Evolutionary conservation across 2,888 invertebrate species (phyloP), one percentile per base, ranked within the genome.

Genomic region (Xylophagus ater): DNA sequence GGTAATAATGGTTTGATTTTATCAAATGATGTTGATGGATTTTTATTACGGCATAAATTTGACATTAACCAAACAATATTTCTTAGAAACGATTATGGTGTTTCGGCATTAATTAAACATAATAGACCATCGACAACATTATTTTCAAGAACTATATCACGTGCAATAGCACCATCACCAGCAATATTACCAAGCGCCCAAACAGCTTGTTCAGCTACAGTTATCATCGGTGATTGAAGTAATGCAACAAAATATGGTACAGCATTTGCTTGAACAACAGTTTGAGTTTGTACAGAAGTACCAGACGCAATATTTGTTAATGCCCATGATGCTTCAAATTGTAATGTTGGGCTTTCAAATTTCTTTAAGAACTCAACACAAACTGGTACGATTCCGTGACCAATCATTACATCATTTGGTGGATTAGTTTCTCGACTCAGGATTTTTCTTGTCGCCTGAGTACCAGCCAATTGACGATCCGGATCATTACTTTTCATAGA

Each of bases 101-200:
- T 74, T 23, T 75, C 70, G 3, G 74, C 71, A 42, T 70, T 72
- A 46, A 86, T 73, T 21, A 86, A 67, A 2, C 69, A 66, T 33
- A 87, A 57, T 12, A 94, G 65, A 4, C 80, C 76, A 1, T 77
- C 73, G 50, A 94, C 67, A 19, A 84, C 78, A n/a, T 80, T 81
- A 42, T 72, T 63, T 1, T 62, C 57, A 6, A 96, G 74, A 30
- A 94, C 88, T 39, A 76, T 65, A 65, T 97, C 94, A 31, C 97
- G 70, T 1, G 87, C 73, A 10, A 63, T 66, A 0, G 87, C 73
- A 0, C 88, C 86, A 60, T 88, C 88, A 24, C 96, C 94, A 9
- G 94, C 93, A 52, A 97, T 90, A 66, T 97, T 97, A 48, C 93
- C 92, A 10, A 94, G 68, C 0, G 94, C 96, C 97, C 88, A 96